Conservation (phyloP, 2,113 vertebrate genomes). For the Mesitornis unicolor region DNA sequence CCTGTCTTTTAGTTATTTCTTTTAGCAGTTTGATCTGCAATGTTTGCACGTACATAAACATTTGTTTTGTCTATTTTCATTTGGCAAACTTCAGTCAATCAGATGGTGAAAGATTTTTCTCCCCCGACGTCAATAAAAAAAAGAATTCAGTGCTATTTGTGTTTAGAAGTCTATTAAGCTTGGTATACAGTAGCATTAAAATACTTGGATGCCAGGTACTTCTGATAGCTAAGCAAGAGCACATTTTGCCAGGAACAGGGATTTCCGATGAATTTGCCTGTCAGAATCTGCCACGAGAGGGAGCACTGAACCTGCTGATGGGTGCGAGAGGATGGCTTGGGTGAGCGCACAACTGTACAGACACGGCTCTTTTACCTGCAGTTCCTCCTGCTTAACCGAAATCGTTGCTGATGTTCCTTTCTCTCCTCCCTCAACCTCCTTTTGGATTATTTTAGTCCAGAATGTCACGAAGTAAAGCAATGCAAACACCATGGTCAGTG, state of each 20-base stretch:
- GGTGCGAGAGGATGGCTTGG: not conserved
- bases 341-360: not conserved
- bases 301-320: constrained; percentile 46
- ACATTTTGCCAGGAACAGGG: not conserved
- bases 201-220: not conserved
- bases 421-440: not conserved
- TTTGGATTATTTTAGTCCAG: not conserved
- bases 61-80: constrained; percentile 88
- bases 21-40: constrained; percentile 75
- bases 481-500: not conserved
- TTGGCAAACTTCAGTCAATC: constrained; percentile 83
- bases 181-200: not conserved
- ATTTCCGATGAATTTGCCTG: not conserved
- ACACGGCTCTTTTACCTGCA: rapidly evolving
- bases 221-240: not conserved
- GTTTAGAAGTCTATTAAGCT: constrained; percentile 56
- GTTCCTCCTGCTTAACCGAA: not conserved
- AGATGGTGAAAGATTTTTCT: constrained; percentile 90
- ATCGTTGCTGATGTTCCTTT: not conserved
- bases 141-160: constrained; percentile 71
- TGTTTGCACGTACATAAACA: constrained; percentile 90
- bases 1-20: constrained; percentile 89
- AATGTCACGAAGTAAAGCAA: not conserved
- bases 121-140: constrained; percentile 91
- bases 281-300: constrained; percentile 64